Evolutionary conservation across 2,888 invertebrate genomes (phyloP), one percentile per base, ranked within the genome.

Genomic region (Resseliella maxima): DNA sequence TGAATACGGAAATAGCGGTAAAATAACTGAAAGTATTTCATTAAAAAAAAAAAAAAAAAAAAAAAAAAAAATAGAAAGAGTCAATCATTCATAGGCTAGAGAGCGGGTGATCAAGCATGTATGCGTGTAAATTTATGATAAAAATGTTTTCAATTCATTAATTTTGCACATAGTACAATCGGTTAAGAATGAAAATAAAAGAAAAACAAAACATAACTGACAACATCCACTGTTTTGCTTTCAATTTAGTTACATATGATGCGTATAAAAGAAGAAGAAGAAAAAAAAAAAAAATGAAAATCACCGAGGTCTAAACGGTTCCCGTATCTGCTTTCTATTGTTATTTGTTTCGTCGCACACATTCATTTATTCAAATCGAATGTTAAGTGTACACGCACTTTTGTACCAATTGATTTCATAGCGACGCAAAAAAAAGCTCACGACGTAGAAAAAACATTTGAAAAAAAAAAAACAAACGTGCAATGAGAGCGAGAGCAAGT

Each of bases 341-440:
- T 24, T 59, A 59, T 59, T 59, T 1, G 27, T 24, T 59, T 59
- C n/a, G 24, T 59, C 59, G 59, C n/a, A 59, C n/a, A 31, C 18
- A 35, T 31, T 59, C 24, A 27, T 24, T 59, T 59, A 24, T 59
- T 59, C 3, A 50, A 59, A 59, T 27, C 18, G 24, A 27, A 24
- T 50, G 10, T 50, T 50, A 50, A 50, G 50, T 50, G 24, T 1
- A 24, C 8, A 72, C 72, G 72, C 72, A 72, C 59, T 59, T 24
- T n/a, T 12, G 27, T 15, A 27, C 59, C 72, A 72, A 72, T 72
- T 31, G 31, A 72, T 72, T 31, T 72, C 72, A 72, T 1, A 72
- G 35, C 27, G 72, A 72, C 72, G 72, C 72, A 72, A 72, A 72
- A n/a, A n/a, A 59, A 72, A 72, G 72, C 72, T 72, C 72, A 72